These are phyloP conservation scores for Troides oblongomaculatus DNA, from an alignment of 2,888 invertebrate genomes.

Conservation along the genomic window DNA sequence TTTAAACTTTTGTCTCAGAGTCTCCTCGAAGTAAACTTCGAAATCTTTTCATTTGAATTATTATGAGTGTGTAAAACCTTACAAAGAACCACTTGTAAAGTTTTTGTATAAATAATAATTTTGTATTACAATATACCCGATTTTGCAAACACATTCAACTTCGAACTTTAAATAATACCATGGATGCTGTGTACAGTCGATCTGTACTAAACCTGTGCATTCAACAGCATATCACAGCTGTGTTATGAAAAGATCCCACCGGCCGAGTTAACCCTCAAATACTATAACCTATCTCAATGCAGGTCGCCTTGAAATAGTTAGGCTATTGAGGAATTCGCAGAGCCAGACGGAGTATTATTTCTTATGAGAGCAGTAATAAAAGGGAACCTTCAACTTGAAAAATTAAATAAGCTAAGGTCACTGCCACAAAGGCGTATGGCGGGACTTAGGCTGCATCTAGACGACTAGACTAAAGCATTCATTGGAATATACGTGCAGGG, in stretches of 20 bases:
- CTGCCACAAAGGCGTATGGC: conserved; percentile 46
- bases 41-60: too few species aligned
- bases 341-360: conserved; percentile 55
- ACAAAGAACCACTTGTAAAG: too few species aligned
- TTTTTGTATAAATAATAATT: too few species aligned
- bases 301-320: conserved; percentile 65
- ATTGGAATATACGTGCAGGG: conserved; percentile 41
- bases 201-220: conserved; percentile 38
- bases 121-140: too few species aligned
- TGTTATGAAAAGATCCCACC: conserved; percentile 55
- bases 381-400: conserved; percentile 74
- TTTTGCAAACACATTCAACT: background rate
- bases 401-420: conserved; percentile 72
- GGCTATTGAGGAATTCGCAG: conserved; percentile 60
- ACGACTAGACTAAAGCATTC: conserved; percentile 59
- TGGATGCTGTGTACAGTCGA: background rate
- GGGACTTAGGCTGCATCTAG: conserved; percentile 65
- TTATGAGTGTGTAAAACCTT: too few species aligned
- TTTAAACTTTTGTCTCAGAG: too few species aligned
- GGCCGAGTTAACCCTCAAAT: conserved; percentile 54
- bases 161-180: background rate
- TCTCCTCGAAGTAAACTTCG: too few species aligned
- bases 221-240: conserved; percentile 52
- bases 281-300: conserved; percentile 75
- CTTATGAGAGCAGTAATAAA: conserved; percentile 55